Evolutionary conservation across 2,113 vertebrate species (phyloP).

Genomic region (Axis porcinus): DNA sequence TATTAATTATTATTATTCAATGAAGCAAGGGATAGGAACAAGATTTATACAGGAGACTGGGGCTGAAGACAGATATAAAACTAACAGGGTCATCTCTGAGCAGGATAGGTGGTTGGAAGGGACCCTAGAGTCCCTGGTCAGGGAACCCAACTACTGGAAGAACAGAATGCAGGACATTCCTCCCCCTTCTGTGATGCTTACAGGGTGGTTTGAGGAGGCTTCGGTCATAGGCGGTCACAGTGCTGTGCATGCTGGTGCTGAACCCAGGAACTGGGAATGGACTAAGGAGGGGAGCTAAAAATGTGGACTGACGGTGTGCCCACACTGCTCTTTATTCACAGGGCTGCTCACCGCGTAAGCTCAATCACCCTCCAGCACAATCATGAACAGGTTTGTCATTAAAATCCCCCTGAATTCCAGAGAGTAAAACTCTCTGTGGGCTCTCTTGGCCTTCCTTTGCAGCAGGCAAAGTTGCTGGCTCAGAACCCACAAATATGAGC

Average conservation of each 20-base stretch:
- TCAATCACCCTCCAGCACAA: neutral
- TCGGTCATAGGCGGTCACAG: neutral
- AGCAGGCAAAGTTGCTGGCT: neutral
- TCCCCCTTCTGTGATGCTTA: neutral
- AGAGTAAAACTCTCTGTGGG: neutral
- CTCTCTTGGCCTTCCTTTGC: neutral
- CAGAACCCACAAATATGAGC: neutral
- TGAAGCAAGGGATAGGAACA: neutral
- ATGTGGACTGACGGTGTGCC: neutral
- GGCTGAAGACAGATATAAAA: neutral
- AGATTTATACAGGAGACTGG: neutral
- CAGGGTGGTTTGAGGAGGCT: neutral
- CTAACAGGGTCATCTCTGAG: neutral
- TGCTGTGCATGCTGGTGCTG: neutral
- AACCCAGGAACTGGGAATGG: neutral
- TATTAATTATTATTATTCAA: neutral
- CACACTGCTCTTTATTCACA: neutral
- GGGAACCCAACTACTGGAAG: neutral
- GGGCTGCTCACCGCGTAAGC: neutral
- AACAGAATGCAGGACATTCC: neutral
- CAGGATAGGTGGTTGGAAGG: neutral
- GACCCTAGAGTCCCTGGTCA: neutral
- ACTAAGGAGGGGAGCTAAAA: neutral
- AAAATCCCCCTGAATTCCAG: neutral
- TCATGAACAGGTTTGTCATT: slow-evolving; percentile 29